Conservation (phyloP, 2,797 vertebrate genomes). For the Petrocephalus sullivani region DNA sequence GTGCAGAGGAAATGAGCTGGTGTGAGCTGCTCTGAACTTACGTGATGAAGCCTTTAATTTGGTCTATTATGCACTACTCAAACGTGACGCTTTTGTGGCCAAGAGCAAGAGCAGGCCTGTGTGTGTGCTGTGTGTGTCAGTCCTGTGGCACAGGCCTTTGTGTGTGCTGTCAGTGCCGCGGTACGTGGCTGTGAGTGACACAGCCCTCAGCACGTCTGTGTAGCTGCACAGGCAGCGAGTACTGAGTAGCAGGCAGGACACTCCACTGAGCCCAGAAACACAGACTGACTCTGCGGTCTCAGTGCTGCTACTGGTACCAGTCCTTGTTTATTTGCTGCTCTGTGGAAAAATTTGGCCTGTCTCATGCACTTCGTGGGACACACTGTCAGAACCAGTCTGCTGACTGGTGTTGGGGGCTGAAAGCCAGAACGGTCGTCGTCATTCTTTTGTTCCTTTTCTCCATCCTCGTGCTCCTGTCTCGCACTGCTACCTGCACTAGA, state of each 20-base stretch:
- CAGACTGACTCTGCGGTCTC: background rate
- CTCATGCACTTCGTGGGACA: background rate
- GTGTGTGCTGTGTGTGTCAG: too few species aligned
- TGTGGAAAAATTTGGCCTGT: background rate
- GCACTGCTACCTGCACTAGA: constrained; percentile 47
- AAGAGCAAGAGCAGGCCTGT: background rate
- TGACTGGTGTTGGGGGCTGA: background rate
- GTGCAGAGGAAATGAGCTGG: background rate
- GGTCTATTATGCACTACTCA: too few species aligned
- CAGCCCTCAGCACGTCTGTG: background rate
- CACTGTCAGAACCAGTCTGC: background rate
- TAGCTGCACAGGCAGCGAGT: background rate
- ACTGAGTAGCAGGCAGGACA: background rate
- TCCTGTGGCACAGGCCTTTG: background rate
- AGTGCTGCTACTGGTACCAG: background rate
- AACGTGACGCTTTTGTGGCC: background rate
- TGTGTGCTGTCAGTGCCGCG: background rate
- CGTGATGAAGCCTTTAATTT: too few species aligned
- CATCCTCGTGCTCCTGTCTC: background rate
- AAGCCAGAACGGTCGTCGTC: background rate
- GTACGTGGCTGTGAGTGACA: background rate
- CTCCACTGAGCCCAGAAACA: background rate
- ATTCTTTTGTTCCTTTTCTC: background rate
- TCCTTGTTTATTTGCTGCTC: background rate
- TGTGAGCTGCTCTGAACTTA: background rate